A percentile compares a stretch with the other conserved stretches of the same genome.
These are phyloP conservation scores for Pseudococcus viburni DNA, from an alignment of 2,888 invertebrate genomes.

Conservation along the genomic window DNA sequence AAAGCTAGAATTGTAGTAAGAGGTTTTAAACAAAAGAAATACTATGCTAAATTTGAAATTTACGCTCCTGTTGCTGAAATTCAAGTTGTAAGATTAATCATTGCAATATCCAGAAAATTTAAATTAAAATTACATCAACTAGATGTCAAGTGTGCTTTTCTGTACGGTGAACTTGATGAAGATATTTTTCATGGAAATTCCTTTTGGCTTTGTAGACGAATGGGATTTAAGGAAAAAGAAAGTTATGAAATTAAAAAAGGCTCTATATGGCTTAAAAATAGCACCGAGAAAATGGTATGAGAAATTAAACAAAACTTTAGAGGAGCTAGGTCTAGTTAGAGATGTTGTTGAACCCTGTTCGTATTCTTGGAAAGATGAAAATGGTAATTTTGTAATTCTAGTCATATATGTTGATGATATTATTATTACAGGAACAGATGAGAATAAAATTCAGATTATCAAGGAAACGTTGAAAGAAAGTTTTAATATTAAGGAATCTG, in stretches of 20 bases:
- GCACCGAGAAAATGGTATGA: constrained; percentile 27
- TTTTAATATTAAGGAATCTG: background rate
- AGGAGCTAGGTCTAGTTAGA: background rate
- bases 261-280: background rate
- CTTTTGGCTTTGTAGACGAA: background rate
- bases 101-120: background rate
- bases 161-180: constrained; percentile 37
- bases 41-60: background rate
- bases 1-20: background rate
- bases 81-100: background rate
- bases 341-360: background rate
- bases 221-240: background rate
- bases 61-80: background rate
- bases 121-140: constrained; percentile 29
- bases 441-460: background rate
- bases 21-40: background rate
- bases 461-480: background rate
- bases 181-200: background rate
- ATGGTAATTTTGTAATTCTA: background rate
- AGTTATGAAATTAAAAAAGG: background rate
- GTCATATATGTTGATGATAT: too few species aligned
- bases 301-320: background rate
- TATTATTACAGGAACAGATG: background rate
- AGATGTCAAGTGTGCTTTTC: constrained; percentile 24
- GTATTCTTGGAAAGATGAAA: background rate